These are phyloP conservation scores for Cosmia pyralina DNA, from an alignment of 2,888 invertebrate species.

Conservation along the genomic window DNA sequence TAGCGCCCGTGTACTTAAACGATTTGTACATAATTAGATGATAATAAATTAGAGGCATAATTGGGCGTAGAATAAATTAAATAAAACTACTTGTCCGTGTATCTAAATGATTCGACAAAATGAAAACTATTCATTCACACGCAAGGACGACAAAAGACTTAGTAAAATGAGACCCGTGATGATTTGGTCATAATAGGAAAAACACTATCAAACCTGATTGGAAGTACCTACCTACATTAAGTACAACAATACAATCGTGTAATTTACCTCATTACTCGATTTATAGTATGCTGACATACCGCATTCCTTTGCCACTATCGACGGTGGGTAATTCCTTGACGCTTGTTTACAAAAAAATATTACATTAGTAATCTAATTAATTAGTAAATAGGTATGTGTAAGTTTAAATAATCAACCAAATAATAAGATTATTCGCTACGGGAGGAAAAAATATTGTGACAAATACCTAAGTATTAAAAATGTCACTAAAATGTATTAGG, in stretches of 20 bases:
- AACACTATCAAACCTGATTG: conserved; percentile 37
- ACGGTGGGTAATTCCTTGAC: conserved; percentile 44
- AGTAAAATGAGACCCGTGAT: not conserved
- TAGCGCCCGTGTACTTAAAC: conserved; percentile 33
- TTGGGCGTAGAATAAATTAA: conserved; percentile 22
- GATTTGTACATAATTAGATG: conserved; percentile 45
- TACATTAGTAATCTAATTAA: conserved; percentile 15
- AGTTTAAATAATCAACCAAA: conserved; percentile 8
- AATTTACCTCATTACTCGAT: conserved; percentile 53
- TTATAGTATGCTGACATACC: conserved; percentile 49
- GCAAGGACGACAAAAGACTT: not conserved
- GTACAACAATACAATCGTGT: conserved; percentile 20
- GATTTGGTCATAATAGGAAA: conserved; percentile 43
- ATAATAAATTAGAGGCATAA: conserved; percentile 24
- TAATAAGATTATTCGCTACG: not conserved
- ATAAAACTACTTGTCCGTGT: conserved; percentile 5
- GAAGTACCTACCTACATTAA: conserved; percentile 27
- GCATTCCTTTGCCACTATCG: conserved; percentile 48
- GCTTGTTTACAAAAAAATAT: conserved; percentile 48
- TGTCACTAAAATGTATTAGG: not conserved
- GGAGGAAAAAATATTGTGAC: not conserved
- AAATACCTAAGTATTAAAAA: not conserved
- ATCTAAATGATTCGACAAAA: conserved; percentile 8
- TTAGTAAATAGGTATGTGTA: conserved; percentile 32
- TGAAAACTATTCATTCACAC: not conserved